These are phyloP conservation scores for Orthonevra nobilis DNA, from an alignment of 2,888 invertebrate genomes.

Conservation along the genomic window DNA sequence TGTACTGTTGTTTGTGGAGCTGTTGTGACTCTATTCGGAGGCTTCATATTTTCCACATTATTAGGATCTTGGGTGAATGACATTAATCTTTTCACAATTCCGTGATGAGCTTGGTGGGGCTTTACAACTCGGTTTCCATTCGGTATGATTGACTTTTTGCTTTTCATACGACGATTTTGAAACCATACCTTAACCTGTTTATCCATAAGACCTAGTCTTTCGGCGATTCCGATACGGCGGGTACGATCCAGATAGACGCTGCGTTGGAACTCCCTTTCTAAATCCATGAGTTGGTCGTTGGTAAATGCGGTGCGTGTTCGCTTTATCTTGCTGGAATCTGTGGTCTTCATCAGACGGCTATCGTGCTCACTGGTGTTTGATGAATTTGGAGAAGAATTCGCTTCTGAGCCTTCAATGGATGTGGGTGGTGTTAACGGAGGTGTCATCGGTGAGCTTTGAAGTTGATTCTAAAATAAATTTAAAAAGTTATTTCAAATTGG, in stretches of 20 bases:
- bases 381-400: too few species aligned
- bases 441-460: too few species aligned
- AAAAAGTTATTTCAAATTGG: too few species aligned
- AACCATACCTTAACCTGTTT: constrained; percentile 25
- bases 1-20: too few species aligned
- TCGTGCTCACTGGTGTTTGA: too few species aligned
- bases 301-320: constrained; percentile 1
- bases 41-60: too few species aligned
- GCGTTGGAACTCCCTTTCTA: not conserved
- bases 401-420: too few species aligned
- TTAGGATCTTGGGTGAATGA: too few species aligned
- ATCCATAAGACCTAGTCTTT: not conserved
- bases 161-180: constrained; percentile 73
- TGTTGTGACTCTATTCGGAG: too few species aligned
- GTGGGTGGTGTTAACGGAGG: too few species aligned
- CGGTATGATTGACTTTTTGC: constrained; percentile 80
- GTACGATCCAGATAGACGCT: not conserved
- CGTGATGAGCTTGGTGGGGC: not conserved
- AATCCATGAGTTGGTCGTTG: not conserved
- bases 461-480: too few species aligned
- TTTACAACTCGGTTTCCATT: not conserved
- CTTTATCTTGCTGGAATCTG: not conserved
- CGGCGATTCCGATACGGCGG: constrained; percentile 10
- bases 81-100: not conserved
- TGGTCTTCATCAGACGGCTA: too few species aligned